A percentile compares a stretch with the other conserved stretches of the same genome.
phyloP scores from a whole-genome alignment of 2,888 invertebrate species.

The Aleiodes leptofemur region DNA sequence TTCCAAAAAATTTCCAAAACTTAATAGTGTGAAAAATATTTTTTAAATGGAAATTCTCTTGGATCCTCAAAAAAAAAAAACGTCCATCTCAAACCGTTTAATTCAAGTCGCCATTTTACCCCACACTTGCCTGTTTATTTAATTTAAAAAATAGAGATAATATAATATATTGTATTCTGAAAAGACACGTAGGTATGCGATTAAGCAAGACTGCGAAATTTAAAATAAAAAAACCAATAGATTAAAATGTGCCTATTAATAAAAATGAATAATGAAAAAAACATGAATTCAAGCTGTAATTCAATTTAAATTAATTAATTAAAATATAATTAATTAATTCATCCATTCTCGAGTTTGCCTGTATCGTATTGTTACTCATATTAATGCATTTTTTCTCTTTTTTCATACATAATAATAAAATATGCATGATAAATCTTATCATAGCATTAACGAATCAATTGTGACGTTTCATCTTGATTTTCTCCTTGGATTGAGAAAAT shows the following conservation, averaged over 20 bases:
- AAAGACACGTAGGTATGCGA: constrained; percentile 25
- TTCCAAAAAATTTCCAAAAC: too few species aligned
- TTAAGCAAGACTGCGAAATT: constrained; percentile 18
- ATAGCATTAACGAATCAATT: constrained; percentile 32
- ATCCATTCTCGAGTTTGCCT: constrained; percentile 21
- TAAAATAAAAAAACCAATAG: constrained; percentile 2
- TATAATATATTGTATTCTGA: constrained; percentile 15
- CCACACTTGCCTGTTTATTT: background rate
- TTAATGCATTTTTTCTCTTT: background rate
- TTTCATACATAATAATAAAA: too few species aligned
- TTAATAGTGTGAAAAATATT: too few species aligned
- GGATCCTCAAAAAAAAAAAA: too few species aligned
- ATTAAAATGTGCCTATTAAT: constrained; percentile 30
- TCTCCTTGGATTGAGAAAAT: background rate
- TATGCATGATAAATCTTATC: too few species aligned
- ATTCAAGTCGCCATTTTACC: too few species aligned
- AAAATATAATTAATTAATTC: background rate
- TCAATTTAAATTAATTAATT: background rate
- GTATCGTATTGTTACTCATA: constrained; percentile 20
- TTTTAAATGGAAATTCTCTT: too few species aligned
- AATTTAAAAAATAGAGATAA: background rate
- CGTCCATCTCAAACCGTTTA: too few species aligned
- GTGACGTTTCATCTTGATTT: background rate
- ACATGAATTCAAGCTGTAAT: background rate
- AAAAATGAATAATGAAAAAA: constrained; percentile 4